phyloP scores from a whole-genome alignment of 2,888 invertebrate genomes.

The Vanessa cardui region DNA sequence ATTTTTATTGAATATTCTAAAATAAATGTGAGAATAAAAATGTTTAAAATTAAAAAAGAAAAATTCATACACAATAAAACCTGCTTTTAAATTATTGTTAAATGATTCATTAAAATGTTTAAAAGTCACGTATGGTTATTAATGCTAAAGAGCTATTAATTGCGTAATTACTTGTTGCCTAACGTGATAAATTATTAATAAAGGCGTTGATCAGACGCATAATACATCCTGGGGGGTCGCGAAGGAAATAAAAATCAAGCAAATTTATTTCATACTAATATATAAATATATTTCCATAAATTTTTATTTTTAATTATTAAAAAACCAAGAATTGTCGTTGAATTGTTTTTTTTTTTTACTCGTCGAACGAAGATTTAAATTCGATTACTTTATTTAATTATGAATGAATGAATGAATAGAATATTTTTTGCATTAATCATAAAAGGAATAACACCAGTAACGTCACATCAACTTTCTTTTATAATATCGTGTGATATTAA shows the following conservation, averaged over 20 bases:
- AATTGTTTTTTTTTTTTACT: no score
- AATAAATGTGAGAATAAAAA: no score
- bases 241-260: background rate
- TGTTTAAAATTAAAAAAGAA: no score
- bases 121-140: background rate
- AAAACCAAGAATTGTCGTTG: no score
- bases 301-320: no score
- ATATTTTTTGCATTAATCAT: no score
- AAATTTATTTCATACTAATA: background rate
- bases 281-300: no score
- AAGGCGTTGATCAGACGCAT: background rate
- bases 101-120: background rate
- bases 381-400: no score
- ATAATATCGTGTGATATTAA: background rate
- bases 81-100: background rate
- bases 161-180: slow-evolving; percentile 1
- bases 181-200: slow-evolving; percentile 1
- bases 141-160: background rate
- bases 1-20: background rate
- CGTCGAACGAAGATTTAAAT: no score
- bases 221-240: background rate
- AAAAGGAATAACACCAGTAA: background rate
- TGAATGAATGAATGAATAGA: no score
- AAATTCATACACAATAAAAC: no score
- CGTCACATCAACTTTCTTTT: background rate